These are phyloP conservation scores for Magallana nippona DNA, from an alignment of 2,888 invertebrate genomes.

Conservation along the genomic window DNA sequence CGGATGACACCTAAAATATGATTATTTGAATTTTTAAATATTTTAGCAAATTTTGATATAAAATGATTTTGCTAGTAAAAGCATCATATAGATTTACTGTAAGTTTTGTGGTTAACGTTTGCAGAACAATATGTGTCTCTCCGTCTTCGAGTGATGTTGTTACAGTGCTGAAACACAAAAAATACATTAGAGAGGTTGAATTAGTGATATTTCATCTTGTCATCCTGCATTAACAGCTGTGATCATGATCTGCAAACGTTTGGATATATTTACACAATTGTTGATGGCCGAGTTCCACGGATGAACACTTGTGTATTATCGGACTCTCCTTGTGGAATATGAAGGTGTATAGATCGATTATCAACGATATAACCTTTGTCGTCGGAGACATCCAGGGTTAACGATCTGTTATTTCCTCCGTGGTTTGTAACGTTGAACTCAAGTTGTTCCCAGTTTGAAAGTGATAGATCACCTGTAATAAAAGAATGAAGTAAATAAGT, in stretches of 20 bases:
- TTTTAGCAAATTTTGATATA: neutral
- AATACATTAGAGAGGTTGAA: too few species aligned
- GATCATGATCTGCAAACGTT: too few species aligned
- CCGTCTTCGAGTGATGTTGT: neutral
- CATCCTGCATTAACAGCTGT: too few species aligned
- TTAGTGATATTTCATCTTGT: too few species aligned
- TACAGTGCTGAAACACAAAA: neutral
- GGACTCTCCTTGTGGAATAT: neutral
- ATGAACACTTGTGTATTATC: neutral
- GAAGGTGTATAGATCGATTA: neutral
- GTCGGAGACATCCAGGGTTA: neutral
- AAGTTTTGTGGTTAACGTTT: neutral
- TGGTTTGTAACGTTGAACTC: neutral
- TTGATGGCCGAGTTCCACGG: neutral
- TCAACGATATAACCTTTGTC: neutral
- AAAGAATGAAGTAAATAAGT: too few species aligned
- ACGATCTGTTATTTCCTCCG: neutral
- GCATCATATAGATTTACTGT: neutral
- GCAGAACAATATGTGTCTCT: neutral
- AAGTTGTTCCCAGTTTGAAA: slow-evolving; percentile 1
- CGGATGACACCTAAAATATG: neutral
- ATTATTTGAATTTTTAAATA: neutral
- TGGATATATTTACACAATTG: neutral
- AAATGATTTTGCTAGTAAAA: too few species aligned
- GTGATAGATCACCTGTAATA: neutral